These are phyloP conservation scores for Pecten maximus DNA, from an alignment of 2,888 invertebrate species.

Conservation along the genomic window DNA sequence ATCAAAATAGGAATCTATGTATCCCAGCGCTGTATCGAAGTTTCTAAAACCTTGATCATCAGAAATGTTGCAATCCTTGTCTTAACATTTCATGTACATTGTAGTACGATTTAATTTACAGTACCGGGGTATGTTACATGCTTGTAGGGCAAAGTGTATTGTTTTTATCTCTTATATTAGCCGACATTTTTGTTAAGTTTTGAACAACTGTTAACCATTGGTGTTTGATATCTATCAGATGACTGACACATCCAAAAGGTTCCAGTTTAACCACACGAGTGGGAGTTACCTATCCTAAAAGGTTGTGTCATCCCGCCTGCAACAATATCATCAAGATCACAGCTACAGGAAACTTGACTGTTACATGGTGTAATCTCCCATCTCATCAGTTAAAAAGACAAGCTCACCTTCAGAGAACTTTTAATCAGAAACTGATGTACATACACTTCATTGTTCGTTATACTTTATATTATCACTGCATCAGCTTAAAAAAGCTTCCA, in stretches of 20 bases:
- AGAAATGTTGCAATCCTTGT: not conserved
- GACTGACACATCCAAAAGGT: not conserved
- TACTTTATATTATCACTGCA: no score
- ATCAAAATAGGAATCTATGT: not conserved
- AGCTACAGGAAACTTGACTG: not conserved
- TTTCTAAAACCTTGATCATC: not conserved
- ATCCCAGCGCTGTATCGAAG: not conserved
- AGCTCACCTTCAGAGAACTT: not conserved
- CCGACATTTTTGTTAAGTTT: not conserved
- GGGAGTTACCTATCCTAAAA: not conserved
- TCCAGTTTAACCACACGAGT: not conserved
- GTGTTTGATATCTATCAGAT: not conserved
- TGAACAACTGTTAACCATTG: not conserved
- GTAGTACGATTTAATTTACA: not conserved
- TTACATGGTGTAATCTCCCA: no score
- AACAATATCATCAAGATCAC: not conserved
- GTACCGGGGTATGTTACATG: no score
- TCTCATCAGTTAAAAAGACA: not conserved
- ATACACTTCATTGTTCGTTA: no score
- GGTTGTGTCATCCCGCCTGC: not conserved
- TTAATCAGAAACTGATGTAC: not conserved
- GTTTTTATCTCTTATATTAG: not conserved
- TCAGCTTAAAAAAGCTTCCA: no score
- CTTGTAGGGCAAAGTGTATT: not conserved
- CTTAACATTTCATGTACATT: not conserved